These are phyloP conservation scores for Cylloceria caligata DNA, from an alignment of 2,888 invertebrate genomes.

Conservation along the genomic window DNA sequence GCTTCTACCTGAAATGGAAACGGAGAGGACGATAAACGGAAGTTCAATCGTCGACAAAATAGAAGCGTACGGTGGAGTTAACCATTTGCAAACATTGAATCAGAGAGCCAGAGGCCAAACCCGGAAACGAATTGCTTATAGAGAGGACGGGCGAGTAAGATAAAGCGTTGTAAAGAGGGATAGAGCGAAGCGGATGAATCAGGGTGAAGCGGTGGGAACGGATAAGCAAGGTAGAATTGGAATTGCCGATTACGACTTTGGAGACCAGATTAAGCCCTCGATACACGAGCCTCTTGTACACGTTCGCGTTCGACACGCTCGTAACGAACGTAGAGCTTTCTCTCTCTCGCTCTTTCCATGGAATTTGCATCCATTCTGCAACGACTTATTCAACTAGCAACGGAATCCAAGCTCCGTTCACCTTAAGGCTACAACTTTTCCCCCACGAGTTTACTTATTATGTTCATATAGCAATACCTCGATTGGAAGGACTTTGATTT, in stretches of 20 bases:
- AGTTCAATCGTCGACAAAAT: slow-evolving; percentile 7
- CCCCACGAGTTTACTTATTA: not conserved
- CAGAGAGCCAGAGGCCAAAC: not conserved
- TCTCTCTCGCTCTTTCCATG: not conserved
- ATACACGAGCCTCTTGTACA: slow-evolving; percentile 22
- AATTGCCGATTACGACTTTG: slow-evolving; percentile 25
- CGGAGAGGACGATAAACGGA: not conserved
- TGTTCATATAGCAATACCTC: not conserved
- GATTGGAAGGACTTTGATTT: no score
- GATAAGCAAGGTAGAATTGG: no score
- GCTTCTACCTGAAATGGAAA: not conserved
- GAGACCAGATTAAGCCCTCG: slow-evolving; percentile 31
- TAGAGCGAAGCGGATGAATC: not conserved
- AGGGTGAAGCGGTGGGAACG: no score
- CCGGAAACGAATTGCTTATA: slow-evolving; percentile 17
- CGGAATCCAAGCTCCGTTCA: slow-evolving; percentile 13
- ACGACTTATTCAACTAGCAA: not conserved
- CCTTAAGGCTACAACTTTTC: slow-evolving; percentile 41
- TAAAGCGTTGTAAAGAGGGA: not conserved
- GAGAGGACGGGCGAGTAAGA: slow-evolving; percentile 5
- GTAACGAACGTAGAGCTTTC: slow-evolving; percentile 16
- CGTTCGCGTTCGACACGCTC: slow-evolving; percentile 5
- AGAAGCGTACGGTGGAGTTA: not conserved
- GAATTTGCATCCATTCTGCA: not conserved
- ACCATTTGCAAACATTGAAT: slow-evolving; percentile 47